phyloP scores from a whole-genome alignment of 2,113 vertebrate genomes.

The Nicator chloris region DNA sequence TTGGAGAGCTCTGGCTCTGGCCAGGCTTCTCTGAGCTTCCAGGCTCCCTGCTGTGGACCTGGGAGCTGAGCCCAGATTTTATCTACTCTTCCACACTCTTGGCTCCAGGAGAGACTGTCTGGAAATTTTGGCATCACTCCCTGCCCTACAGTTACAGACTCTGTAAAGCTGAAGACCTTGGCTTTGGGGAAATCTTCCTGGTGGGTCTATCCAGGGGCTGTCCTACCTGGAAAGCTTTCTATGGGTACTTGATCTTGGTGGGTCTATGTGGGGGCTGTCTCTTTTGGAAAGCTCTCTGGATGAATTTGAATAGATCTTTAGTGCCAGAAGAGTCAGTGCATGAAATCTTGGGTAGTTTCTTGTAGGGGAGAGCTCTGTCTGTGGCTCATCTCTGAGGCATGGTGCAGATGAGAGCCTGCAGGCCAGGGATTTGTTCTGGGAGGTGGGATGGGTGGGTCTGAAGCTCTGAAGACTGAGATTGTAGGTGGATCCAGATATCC shows the following conservation, averaged over 20 bases:
- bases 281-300: background rate
- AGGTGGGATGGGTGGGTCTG: background rate
- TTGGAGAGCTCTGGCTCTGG: background rate
- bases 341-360: background rate
- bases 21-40: background rate
- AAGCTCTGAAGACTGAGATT: background rate
- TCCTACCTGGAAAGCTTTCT: background rate
- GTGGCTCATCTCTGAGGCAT: background rate
- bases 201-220: slow-evolving; percentile 24
- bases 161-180: slow-evolving; percentile 25
- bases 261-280: background rate
- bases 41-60: slow-evolving; percentile 48
- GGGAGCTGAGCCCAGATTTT: slow-evolving; percentile 59
- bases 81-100: slow-evolving; percentile 55
- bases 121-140: slow-evolving; percentile 43
- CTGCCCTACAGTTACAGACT: slow-evolving; percentile 6
- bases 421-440: background rate
- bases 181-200: slow-evolving; percentile 39
- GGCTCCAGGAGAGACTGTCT: slow-evolving; percentile 54
- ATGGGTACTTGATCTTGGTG: background rate
- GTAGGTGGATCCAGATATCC: background rate
- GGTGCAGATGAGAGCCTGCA: background rate
- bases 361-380: rapidly evolving
- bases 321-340: background rate
- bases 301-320: background rate